phyloP scores from a whole-genome alignment of 2,888 invertebrate genomes.

The Tuta absoluta region DNA sequence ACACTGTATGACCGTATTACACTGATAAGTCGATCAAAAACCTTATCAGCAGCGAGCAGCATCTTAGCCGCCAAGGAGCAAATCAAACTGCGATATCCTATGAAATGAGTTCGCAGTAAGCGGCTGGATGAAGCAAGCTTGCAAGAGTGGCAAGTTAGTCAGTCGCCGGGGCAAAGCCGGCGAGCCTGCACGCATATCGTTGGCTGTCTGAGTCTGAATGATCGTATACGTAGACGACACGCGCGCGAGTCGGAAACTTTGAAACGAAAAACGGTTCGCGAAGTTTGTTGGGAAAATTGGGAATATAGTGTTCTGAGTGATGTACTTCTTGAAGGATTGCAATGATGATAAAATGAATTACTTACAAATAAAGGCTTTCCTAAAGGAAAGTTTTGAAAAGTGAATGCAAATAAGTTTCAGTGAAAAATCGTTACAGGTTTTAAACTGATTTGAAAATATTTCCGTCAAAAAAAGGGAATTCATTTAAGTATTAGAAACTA shows the following conservation, averaged over 20 bases:
- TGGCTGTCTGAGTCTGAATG: neutral
- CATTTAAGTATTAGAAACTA: no score
- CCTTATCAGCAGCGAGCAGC: slow-evolving; percentile 34
- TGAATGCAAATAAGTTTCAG: no score
- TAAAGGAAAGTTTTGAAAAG: no score
- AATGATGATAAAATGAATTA: neutral
- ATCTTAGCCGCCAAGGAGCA: slow-evolving; percentile 41
- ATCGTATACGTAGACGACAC: neutral
- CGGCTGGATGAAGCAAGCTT: neutral
- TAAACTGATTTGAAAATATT: neutral
- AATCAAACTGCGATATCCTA: slow-evolving; percentile 40
- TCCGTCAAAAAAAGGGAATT: no score
- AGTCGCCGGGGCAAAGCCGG: slow-evolving; percentile 54
- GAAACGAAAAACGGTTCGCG: neutral
- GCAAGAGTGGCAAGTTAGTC: slow-evolving; percentile 33
- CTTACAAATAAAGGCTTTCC: neutral
- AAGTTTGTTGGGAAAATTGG: neutral
- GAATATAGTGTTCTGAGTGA: neutral
- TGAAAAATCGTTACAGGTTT: neutral
- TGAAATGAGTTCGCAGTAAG: slow-evolving; percentile 32
- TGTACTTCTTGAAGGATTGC: slow-evolving; percentile 4
- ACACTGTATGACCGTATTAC: slow-evolving; percentile 40
- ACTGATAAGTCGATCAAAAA: neutral
- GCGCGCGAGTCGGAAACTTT: neutral
- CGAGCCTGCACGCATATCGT: slow-evolving; percentile 4